phyloP scores from a whole-genome alignment of 2,113 vertebrate genomes.

The Hiodon tergisus region DNA sequence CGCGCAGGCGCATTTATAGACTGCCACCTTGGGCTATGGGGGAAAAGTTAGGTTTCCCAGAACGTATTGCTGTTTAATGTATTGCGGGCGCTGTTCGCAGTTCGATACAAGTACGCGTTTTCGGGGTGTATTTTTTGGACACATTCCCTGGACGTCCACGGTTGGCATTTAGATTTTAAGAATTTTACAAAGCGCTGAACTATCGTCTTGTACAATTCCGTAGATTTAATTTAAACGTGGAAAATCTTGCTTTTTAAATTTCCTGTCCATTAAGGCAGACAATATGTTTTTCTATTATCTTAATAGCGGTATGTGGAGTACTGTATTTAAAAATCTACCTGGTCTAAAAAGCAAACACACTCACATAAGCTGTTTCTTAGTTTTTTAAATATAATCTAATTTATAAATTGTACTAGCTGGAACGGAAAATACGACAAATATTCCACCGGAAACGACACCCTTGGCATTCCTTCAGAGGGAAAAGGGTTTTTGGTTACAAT shows the following conservation, averaged over 20 bases:
- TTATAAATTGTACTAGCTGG: background rate
- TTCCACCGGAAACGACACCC: conserved; percentile 19
- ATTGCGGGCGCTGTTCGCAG: no score
- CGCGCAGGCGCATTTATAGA: conserved; percentile 2
- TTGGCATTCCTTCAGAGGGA: conserved; percentile 20
- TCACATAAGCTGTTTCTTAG: background rate
- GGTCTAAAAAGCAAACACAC: no score
- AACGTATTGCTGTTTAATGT: no score
- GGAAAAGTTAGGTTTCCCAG: background rate
- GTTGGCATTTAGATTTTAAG: background rate
- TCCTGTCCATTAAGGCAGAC: background rate
- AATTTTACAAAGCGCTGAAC: background rate
- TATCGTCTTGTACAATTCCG: background rate
- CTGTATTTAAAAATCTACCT: no score
- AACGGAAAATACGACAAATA: conserved; percentile 19
- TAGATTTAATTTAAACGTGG: background rate
- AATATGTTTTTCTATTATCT: background rate
- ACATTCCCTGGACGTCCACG: no score
- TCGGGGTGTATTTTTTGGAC: no score
- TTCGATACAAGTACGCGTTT: no score
- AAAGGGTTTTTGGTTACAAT: conserved; percentile 17
- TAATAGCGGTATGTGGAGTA: background rate
- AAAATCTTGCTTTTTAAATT: background rate
- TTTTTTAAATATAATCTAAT: background rate
- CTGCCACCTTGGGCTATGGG: background rate